A percentile compares a stretch with the other conserved stretches of the same genome.
phyloP scores from a whole-genome alignment of 1,140 invertebrate genomes.

The Solenopsis invicta region DNA sequence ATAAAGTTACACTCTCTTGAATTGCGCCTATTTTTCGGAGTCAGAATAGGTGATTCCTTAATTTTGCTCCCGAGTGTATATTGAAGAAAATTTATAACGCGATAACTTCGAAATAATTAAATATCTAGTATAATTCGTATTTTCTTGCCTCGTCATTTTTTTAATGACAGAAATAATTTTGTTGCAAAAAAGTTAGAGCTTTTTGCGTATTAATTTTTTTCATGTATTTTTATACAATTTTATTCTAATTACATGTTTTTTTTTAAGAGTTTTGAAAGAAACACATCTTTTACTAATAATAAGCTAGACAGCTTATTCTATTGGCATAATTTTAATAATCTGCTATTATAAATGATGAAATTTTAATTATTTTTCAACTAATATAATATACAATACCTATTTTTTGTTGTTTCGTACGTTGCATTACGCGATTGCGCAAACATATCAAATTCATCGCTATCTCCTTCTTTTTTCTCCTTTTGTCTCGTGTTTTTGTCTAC shows the following conservation, averaged over 20 bases:
- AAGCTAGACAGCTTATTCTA: background rate
- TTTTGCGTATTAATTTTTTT: background rate
- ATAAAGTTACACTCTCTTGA: no score
- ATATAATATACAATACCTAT: slow-evolving; percentile 86
- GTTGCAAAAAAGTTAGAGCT: background rate
- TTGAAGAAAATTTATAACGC: background rate
- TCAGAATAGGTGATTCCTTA: no score
- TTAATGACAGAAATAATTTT: slow-evolving; percentile 8
- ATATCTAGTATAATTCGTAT: slow-evolving; percentile 6
- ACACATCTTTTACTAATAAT: background rate
- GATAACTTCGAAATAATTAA: background rate
- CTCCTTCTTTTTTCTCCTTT: slow-evolving; percentile 83
- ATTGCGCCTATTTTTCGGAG: no score
- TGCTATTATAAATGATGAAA: background rate
- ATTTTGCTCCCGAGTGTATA: no score
- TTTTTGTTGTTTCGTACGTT: slow-evolving; percentile 91
- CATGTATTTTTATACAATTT: background rate
- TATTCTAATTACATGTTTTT: background rate
- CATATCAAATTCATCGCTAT: slow-evolving; percentile 95
- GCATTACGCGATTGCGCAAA: slow-evolving; percentile 95
- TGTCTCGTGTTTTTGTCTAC: slow-evolving; percentile 74
- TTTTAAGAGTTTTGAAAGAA: background rate
- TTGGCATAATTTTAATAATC: slow-evolving; percentile 35
- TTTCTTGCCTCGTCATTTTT: background rate
- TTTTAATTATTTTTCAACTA: background rate